These are phyloP conservation scores for Leucophora obtusa DNA, from an alignment of 2,888 invertebrate species.

Conservation along the genomic window DNA sequence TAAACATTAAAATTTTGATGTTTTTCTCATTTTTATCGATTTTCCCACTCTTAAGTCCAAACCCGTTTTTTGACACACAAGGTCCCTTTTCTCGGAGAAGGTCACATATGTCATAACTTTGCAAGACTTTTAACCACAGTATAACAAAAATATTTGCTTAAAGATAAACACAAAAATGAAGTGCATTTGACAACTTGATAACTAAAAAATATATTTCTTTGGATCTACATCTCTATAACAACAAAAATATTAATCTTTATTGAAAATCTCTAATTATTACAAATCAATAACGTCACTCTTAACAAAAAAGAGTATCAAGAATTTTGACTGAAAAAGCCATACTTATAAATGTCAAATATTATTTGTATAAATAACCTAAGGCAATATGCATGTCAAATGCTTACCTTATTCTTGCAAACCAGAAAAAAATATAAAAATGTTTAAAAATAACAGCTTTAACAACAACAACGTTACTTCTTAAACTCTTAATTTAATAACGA, in stretches of 20 bases:
- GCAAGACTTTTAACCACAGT: too few species aligned
- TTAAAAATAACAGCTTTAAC: conserved; percentile 22
- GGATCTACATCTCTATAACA: not conserved
- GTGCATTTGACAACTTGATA: too few species aligned
- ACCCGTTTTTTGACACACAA: too few species aligned
- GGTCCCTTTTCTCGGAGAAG: too few species aligned
- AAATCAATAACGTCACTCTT: conserved; percentile 9
- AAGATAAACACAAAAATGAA: too few species aligned
- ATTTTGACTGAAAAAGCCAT: conserved; percentile 14
- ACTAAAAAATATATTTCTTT: too few species aligned
- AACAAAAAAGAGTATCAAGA: conserved; percentile 19
- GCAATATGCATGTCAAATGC: conserved; percentile 45
- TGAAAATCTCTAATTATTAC: conserved; percentile 19
- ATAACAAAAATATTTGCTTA: too few species aligned
- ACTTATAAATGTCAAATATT: conserved; percentile 58
- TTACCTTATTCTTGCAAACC: conserved; percentile 1
- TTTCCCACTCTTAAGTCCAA: too few species aligned
- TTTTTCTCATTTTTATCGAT: too few species aligned
- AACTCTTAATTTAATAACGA: conserved; percentile 45
- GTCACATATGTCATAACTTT: too few species aligned
- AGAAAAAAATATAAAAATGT: conserved; percentile 3
- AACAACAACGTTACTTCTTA: conserved; percentile 10
- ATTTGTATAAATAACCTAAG: conserved; percentile 36
- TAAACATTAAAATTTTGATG: too few species aligned
- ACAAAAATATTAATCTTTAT: not conserved